These are phyloP conservation scores for Hippocampus mohnikei DNA, from an alignment of 2,113 vertebrate species.

Conservation along the genomic window DNA sequence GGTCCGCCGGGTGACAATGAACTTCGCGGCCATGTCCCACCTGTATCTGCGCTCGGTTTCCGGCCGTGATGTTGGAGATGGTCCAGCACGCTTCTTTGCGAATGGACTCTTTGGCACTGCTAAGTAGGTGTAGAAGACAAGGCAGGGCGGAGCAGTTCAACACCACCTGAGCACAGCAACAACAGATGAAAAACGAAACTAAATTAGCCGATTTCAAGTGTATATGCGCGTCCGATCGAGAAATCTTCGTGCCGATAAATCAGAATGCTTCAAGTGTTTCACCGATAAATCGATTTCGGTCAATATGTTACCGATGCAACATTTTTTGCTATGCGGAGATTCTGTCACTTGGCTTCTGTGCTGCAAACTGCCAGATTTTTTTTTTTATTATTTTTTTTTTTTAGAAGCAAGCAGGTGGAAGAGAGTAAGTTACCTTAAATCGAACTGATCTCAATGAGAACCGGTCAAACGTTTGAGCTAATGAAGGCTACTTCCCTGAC, in stretches of 20 bases:
- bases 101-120: slow-evolving; percentile 96
- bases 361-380: too few relatives aligned
- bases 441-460: neutral
- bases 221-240: too few relatives aligned
- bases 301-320: too few relatives aligned
- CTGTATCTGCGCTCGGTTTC: slow-evolving; percentile 96
- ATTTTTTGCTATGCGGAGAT: too few relatives aligned
- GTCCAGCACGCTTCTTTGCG: slow-evolving; percentile 99
- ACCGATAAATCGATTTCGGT: too few relatives aligned
- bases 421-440: neutral
- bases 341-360: too few relatives aligned
- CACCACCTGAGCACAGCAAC: slow-evolving; percentile 79
- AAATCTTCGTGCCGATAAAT: too few relatives aligned
- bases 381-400: too few relatives aligned
- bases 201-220: neutral
- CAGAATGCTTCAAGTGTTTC: too few relatives aligned
- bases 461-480: too few relatives aligned
- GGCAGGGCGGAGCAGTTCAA: slow-evolving; percentile 97
- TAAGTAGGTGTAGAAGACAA: slow-evolving; percentile 93
- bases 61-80: slow-evolving; percentile 97
- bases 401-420: too few relatives aligned
- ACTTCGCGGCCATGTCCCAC: slow-evolving; percentile 48
- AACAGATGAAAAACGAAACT: neutral
- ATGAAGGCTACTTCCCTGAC: neutral
- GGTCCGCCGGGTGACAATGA: neutral